These are phyloP conservation scores for Forbesichthys papilliferus DNA, from an alignment of 2,113 vertebrate genomes.

Conservation along the genomic window DNA sequence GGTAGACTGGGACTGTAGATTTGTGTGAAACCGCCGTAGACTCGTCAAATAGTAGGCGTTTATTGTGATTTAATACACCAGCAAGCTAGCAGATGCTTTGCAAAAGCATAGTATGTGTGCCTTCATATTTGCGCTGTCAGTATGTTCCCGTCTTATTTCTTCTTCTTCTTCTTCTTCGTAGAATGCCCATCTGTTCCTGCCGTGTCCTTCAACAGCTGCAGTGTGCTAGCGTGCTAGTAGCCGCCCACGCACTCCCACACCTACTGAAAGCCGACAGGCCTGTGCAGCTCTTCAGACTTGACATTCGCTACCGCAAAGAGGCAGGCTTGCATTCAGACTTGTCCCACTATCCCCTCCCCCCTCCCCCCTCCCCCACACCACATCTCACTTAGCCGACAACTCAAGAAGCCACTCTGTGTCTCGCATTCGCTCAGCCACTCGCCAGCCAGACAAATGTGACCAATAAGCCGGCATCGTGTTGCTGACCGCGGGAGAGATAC, in stretches of 20 bases:
- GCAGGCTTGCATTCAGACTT: slow-evolving; percentile 14
- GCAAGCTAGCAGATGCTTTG: too few relatives aligned
- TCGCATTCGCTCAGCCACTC: background rate
- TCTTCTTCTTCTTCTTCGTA: slow-evolving; percentile 8
- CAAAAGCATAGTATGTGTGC: background rate
- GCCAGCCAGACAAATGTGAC: slow-evolving; percentile 15
- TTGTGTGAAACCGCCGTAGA: too few relatives aligned
- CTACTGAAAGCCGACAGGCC: slow-evolving; percentile 27
- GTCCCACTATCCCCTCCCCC: slow-evolving; percentile 12
- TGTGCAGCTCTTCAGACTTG: background rate
- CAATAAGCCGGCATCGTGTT: slow-evolving; percentile 31
- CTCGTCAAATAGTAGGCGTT: too few relatives aligned
- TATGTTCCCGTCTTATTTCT: slow-evolving; percentile 10
- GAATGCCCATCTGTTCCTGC: slow-evolving; percentile 51
- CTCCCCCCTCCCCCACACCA: slow-evolving; percentile 9
- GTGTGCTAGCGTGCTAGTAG: slow-evolving; percentile 1
- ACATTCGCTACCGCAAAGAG: background rate
- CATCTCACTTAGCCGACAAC: slow-evolving; percentile 13
- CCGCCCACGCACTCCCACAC: slow-evolving; percentile 29
- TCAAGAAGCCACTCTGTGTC: background rate
- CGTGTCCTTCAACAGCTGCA: slow-evolving; percentile 61
- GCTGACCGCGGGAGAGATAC: slow-evolving; percentile 28
- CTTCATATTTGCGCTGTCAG: background rate
- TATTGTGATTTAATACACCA: too few relatives aligned
- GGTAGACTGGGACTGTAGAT: too few relatives aligned